Evolutionary conservation across 2,888 invertebrate species (phyloP), one percentile per base, ranked within the genome.

Genomic region (Yponomeuta cagnagella): DNA sequence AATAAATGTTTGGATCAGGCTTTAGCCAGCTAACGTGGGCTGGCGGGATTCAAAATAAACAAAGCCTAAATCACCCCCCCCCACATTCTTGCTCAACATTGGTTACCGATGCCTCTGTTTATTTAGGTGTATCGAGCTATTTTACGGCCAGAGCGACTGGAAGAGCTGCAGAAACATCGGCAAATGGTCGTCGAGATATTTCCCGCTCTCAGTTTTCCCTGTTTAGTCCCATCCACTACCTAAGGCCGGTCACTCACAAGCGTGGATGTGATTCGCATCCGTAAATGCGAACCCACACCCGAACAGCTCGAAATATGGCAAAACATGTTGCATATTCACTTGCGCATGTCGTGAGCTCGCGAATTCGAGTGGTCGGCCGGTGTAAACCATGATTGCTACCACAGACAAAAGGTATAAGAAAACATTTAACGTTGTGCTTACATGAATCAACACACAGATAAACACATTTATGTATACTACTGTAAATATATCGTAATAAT

Each of bases 141-240:
- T 10, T 23, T 64, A 8, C n/a, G 4, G 30, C 43, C 12, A 67
- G 37, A 67, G 10, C 67, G 43, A 43, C 43, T 8, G 23, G 23
- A 15, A 37, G 15, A 15, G 12, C 2, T 58, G 63, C 23, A 30
- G 70, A 31, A 63, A 37, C 70, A 70, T 70, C 70, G 63, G 43
- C 23, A 43, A 43, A 9, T 43, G 43, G 48, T 63, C 33, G 2
- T 70, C 70, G 12, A 78, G 71, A 70, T 70, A 70, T 71, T 70
- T 10, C 23, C 37, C 37, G 68, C 68, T 6, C 30, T 15, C 68
- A 71, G 23, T 80, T 76, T 78, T 85, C 90, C 90, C 89, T 90
- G 89, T 85, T 86, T 87, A 82, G 84, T 88, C 85, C 88, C 83
- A 83, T 80, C 84, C 87, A 82, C 82, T 83, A 84, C 77, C 77